Conservation (phyloP, 2,113 vertebrate genomes). For the Gymnocephalus cernua region DNA sequence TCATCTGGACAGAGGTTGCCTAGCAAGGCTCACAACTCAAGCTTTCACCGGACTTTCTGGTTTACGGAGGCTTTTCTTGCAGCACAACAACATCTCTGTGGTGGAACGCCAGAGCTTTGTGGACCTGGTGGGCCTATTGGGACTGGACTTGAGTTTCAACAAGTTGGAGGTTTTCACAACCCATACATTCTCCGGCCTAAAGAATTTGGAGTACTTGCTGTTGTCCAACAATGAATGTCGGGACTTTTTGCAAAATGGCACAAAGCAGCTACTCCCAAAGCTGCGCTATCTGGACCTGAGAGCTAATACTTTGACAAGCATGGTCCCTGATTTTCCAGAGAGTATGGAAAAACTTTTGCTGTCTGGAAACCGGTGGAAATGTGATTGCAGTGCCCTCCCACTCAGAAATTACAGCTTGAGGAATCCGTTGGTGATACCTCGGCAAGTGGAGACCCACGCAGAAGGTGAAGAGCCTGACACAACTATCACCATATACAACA, state of each 20-base stretch:
- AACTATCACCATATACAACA: constrained; percentile 90
- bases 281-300: constrained; percentile 90
- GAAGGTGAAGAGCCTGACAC: constrained; percentile 89
- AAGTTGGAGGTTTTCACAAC: constrained; percentile 84
- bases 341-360: constrained; percentile 92
- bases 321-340: constrained; percentile 80
- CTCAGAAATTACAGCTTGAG: constrained; percentile 88
- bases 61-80: constrained; percentile 92
- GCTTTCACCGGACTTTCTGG: constrained; percentile 89
- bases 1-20: constrained; percentile 92
- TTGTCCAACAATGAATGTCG: constrained; percentile 89
- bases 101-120: constrained; percentile 90
- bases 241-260: constrained; percentile 77
- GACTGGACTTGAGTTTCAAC: constrained; percentile 93
- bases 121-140: constrained; percentile 87
- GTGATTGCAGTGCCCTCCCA: constrained; percentile 87
- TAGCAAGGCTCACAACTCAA: constrained; percentile 84
- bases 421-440: constrained; percentile 85
- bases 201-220: constrained; percentile 92
- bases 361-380: constrained; percentile 92
- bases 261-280: constrained; percentile 82
- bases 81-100: constrained; percentile 85
- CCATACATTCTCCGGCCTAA: constrained; percentile 87
- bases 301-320: constrained; percentile 86
- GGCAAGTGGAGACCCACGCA: constrained; percentile 85